These are phyloP conservation scores for Forpus xanthops DNA, from an alignment of 2,797 vertebrate species.

Conservation along the genomic window DNA sequence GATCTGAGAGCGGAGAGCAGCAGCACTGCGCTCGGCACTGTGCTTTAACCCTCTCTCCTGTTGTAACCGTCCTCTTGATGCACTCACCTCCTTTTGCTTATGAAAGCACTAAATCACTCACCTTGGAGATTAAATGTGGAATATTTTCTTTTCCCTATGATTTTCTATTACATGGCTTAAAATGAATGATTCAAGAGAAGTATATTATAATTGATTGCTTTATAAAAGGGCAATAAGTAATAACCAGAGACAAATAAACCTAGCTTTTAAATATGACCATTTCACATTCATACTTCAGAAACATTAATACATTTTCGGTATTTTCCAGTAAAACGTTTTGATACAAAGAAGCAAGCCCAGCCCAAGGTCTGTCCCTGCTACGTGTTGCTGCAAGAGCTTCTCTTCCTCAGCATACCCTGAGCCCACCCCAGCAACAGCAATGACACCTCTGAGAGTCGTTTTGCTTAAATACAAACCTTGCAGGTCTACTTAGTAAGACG, in stretches of 20 bases:
- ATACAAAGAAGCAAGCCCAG: background rate
- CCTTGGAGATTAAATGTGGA: background rate
- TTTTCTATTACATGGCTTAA: background rate
- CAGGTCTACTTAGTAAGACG: background rate
- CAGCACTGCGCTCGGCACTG: accelerated
- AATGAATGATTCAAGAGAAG: accelerated
- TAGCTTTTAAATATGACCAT: background rate
- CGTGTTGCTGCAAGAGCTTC: background rate
- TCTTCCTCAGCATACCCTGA: background rate
- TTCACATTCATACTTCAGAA: background rate
- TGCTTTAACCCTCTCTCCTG: accelerated
- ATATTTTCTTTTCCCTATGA: background rate
- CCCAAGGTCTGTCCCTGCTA: background rate
- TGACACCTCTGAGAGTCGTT: accelerated
- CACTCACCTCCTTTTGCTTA: background rate
- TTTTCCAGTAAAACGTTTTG: background rate
- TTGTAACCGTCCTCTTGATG: background rate
- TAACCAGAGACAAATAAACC: background rate
- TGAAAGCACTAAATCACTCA: background rate
- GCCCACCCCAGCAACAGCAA: accelerated
- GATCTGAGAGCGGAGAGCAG: background rate
- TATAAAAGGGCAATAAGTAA: background rate
- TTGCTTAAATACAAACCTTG: background rate
- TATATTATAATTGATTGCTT: background rate
- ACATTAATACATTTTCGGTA: accelerated